Evolutionary conservation across 2,113 vertebrate genomes (phyloP), one percentile per base, ranked within the genome.

Genomic region (Urocitellus parryii): DNA sequence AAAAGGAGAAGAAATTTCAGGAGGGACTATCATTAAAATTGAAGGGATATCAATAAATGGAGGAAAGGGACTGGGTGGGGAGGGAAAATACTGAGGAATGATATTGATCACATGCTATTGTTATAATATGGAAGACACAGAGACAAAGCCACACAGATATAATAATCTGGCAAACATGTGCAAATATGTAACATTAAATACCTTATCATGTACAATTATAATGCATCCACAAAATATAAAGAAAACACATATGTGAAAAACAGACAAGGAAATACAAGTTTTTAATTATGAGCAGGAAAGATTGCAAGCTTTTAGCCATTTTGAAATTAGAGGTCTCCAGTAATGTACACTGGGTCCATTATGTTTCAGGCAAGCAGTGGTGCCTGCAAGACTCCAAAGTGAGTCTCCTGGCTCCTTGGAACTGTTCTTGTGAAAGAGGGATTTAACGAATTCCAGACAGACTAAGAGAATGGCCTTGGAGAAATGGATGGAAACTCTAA

Each of bases 341-440:
- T 32, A 27, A 22, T 4, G 0, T 4, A 1, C 0, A 0, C 53
- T 11, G 24, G 25, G 12, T 0, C 25, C 17, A 3, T 6, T 5
- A 5, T n/a, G 3, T 24, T 37, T 65, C 88, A 37, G 34, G 32
- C 14, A 2, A 32, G 14, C 34, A 13, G 10, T 9, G 4, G 5
- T 3, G 6, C 17, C 70, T 24, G 4, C 1, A 12, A 53, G 16
- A 45, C 4, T 18, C 81, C 32, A 22, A 20, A 16, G 20, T 4
- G 27, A 73, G 2, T 9, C 11, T 22, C 20, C 25, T 79, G 56
- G 17, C 3, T 16, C 48, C 25, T 34, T 9, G 25, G 8, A 42
- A n/a, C 11, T 53, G 11, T 34, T 68, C 27, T 25, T 3, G 4
- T 32, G 11, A 39, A 29, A 39, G 34, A 51, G 6, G 16, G 22